Base-by-base conservation (phyloP, 2,797 vertebrate genomes). In the Thunnus albacares region DNA sequence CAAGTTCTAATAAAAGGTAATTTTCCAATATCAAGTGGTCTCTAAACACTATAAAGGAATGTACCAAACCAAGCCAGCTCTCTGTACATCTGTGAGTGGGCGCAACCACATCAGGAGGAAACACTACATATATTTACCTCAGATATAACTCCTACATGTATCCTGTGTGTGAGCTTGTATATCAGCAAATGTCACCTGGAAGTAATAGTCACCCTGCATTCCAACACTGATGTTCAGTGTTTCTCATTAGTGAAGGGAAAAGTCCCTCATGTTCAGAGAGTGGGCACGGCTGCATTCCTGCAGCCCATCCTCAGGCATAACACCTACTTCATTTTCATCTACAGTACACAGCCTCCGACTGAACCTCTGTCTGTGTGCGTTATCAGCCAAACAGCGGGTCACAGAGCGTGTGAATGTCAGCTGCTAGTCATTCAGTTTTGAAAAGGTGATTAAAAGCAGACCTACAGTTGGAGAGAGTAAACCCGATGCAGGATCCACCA, bases 211-310 rank as follows among this genome's bases (percentile, higher is more conserved):
- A 43, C 53, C 17, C 70, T 15, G 66, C 85, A 84, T 89, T 90
- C 83, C 82, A 53, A 22, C 55, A 38, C 51, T 62, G 63, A 60
- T 75, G 52, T 79, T 47, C 66, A 81, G 83, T 84, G 73, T 84
- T 90, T 78, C 75, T 92, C 77, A 84, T 91, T 89, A 91, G 65
- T 13, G 63, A 26, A n/a, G 49, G 71, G 63, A 70, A 77, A 82
- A 65, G 73, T 75, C 76, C 51, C 78, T 82, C 41, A 26, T 18
- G 11, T 77, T 61, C 33, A 55, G 35, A 63, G 71, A 51, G 64
- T 74, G 71, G 63, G 64, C 61, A 62, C 4, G 60, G 78, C 59
- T 68, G 51, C 75, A 43, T 75, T 75, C 79, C 58, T 62, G 63
- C 35, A 65, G 49, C 72, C 58, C 59, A 38, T 87, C 87, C 79